Evolutionary conservation across 2,797 vertebrate species (phyloP).

Genomic region (Mormyrops attenuatus): DNA sequence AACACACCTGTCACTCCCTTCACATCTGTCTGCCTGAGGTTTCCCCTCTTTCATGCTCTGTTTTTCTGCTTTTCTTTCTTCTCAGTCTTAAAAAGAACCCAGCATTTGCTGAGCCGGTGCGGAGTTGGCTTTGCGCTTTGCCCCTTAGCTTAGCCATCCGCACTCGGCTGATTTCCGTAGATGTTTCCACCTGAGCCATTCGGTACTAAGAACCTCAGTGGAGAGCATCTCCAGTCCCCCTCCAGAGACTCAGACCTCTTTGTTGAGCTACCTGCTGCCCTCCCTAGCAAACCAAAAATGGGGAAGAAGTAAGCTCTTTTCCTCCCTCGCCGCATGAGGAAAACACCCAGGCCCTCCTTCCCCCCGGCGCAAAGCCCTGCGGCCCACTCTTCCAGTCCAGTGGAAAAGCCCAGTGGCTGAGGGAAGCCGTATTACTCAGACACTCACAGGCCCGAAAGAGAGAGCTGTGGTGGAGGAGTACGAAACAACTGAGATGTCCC

Average conservation of each 20-base stretch:
- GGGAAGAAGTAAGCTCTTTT: background rate
- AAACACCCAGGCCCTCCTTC: background rate
- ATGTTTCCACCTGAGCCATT: background rate
- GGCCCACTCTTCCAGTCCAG: background rate
- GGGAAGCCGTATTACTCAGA: conserved; percentile 61
- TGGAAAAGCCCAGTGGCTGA: conserved; percentile 59
- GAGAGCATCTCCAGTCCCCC: background rate
- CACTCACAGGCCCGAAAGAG: conserved; percentile 55
- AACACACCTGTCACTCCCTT: conserved; percentile 61
- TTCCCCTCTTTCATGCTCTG: conserved; percentile 42
- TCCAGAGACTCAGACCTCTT: background rate
- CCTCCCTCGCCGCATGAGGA: background rate
- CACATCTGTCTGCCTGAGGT: conserved; percentile 70
- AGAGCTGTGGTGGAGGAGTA: conserved; percentile 50
- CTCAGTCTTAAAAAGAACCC: conserved; percentile 21
- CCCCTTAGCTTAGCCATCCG: background rate
- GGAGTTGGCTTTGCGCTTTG: background rate
- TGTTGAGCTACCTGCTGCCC: background rate
- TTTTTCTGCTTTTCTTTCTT: conserved; percentile 21
- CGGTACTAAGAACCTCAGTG: background rate
- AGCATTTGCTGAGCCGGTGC: background rate
- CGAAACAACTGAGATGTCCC: conserved; percentile 37
- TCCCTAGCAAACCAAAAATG: background rate
- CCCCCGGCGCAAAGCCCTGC: background rate
- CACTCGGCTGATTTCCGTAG: background rate